Percentiles rank a stretch among this genome's conserved stretches.
Conservation (phyloP, 2,888 invertebrate species). For the Lithophane ornitopus region DNA sequence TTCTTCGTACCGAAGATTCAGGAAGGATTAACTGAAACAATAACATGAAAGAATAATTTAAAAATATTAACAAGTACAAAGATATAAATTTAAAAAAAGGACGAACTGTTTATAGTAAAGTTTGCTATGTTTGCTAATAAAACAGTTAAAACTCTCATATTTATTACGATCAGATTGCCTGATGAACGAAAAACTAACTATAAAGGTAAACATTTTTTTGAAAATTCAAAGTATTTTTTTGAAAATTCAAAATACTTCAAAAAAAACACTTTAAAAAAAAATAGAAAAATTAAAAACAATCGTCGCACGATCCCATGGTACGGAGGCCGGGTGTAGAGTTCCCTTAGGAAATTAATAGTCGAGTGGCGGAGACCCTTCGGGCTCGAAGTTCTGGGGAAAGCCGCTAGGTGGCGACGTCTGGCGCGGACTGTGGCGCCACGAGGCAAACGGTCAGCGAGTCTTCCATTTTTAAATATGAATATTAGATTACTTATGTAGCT, state of each 20-base stretch:
- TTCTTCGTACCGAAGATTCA: not conserved
- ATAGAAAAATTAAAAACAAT: not conserved
- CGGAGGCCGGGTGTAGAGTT: conserved; percentile 81
- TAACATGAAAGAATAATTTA: not conserved
- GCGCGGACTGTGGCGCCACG: conserved; percentile 38
- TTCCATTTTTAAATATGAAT: conserved; percentile 51
- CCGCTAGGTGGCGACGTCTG: conserved; percentile 81
- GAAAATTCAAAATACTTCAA: too few relatives aligned
- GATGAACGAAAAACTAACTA: too few relatives aligned
- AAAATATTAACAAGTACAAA: not conserved
- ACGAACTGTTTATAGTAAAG: not conserved
- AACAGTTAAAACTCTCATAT: too few relatives aligned
- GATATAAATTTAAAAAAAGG: not conserved
- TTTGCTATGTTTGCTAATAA: not conserved
- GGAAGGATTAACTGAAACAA: not conserved
- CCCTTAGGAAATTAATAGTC: conserved; percentile 90
- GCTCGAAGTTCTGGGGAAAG: conserved; percentile 71
- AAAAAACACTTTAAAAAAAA: not conserved
- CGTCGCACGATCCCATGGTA: conserved; percentile 76
- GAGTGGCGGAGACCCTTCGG: conserved; percentile 81
- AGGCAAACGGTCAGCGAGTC: conserved; percentile 29
- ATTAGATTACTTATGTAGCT: conserved; percentile 21
- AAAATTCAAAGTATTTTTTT: too few relatives aligned
- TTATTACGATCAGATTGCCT: too few relatives aligned
- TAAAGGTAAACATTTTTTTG: too few relatives aligned